These are phyloP conservation scores for Rhopalosiphum padi DNA, from an alignment of 1,140 invertebrate genomes.

Conservation along the genomic window DNA sequence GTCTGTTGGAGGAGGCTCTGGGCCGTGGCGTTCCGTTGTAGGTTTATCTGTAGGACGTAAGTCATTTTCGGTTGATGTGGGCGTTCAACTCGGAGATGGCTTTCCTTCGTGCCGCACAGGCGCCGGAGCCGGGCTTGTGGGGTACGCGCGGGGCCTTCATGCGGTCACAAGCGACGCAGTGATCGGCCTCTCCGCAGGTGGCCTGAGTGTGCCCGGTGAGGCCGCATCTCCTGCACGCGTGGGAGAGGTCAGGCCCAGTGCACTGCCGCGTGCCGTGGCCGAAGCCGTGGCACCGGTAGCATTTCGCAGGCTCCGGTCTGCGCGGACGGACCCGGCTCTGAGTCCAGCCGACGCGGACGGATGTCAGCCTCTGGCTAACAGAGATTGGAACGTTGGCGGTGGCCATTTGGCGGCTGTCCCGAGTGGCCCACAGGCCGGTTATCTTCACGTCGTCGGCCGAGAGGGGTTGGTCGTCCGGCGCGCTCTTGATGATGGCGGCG, in stretches of 20 bases:
- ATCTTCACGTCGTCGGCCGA: fast-evolving
- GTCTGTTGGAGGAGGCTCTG: neutral
- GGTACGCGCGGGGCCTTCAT: neutral
- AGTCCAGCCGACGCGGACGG: neutral
- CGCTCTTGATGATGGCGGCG: neutral
- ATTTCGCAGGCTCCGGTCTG: neutral
- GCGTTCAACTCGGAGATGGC: neutral
- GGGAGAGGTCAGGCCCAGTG: neutral
- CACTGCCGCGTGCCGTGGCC: neutral
- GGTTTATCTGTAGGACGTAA: neutral
- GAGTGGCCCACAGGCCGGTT: neutral
- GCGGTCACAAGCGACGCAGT: neutral
- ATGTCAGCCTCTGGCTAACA: fast-evolving
- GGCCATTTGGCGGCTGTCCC: neutral
- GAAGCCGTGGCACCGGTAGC: neutral
- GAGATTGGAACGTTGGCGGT: neutral
- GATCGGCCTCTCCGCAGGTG: fast-evolving
- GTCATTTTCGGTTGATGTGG: neutral
- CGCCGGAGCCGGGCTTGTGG: neutral
- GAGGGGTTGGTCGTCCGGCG: neutral
- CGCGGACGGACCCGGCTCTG: neutral
- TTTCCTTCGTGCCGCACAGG: neutral
- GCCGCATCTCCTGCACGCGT: neutral
- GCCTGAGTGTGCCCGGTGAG: neutral
- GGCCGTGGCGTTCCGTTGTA: neutral